Percentiles rank a stretch among this genome's conserved stretches.
phyloP scores from a whole-genome alignment of 2,888 invertebrate species.

The Oxytorus armatus region DNA sequence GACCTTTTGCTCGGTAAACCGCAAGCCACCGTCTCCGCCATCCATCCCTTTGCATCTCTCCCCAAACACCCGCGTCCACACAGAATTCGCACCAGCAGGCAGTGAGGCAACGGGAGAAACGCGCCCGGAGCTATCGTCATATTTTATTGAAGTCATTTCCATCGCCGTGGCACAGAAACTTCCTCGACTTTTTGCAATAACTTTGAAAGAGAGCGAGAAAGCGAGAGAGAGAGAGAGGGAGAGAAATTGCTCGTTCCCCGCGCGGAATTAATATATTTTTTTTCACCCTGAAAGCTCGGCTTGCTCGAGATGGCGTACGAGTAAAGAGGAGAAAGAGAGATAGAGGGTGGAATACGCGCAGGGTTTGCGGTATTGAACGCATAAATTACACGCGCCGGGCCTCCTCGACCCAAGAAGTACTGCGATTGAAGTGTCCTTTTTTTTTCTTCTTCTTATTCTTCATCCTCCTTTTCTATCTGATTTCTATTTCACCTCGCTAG shows the following conservation, averaged over 20 bases:
- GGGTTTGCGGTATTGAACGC: slow-evolving; percentile 77
- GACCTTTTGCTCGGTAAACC: slow-evolving; percentile 61
- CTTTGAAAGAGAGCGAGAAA: slow-evolving; percentile 73
- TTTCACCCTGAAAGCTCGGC: slow-evolving; percentile 55
- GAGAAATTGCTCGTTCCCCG: slow-evolving; percentile 36
- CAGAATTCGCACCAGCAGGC: slow-evolving; percentile 57
- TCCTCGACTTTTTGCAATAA: slow-evolving; percentile 76
- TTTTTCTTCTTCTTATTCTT: slow-evolving; percentile 50
- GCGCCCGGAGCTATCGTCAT: slow-evolving; percentile 73
- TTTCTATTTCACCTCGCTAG: slow-evolving; percentile 54
- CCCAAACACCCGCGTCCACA: slow-evolving; percentile 30
- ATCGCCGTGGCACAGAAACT: slow-evolving; percentile 74
- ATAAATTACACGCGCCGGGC: slow-evolving; percentile 76
- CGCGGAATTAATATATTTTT: slow-evolving; percentile 66
- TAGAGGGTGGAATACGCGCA: slow-evolving; percentile 62
- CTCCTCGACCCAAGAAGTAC: slow-evolving; percentile 70
- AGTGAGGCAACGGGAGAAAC: slow-evolving; percentile 67
- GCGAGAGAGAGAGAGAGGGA: slow-evolving; percentile 39
- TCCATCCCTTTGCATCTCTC: slow-evolving; percentile 27
- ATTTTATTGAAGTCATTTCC: slow-evolving; percentile 79
- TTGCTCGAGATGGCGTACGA: slow-evolving; percentile 53
- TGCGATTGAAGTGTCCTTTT: slow-evolving; percentile 73
- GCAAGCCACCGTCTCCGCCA: slow-evolving; percentile 54
- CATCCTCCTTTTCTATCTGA: slow-evolving; percentile 50
- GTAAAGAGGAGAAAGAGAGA: slow-evolving; percentile 58